These are phyloP conservation scores for Pseudotriccus pelzelni DNA, from an alignment of 2,797 vertebrate species.

Conservation along the genomic window DNA sequence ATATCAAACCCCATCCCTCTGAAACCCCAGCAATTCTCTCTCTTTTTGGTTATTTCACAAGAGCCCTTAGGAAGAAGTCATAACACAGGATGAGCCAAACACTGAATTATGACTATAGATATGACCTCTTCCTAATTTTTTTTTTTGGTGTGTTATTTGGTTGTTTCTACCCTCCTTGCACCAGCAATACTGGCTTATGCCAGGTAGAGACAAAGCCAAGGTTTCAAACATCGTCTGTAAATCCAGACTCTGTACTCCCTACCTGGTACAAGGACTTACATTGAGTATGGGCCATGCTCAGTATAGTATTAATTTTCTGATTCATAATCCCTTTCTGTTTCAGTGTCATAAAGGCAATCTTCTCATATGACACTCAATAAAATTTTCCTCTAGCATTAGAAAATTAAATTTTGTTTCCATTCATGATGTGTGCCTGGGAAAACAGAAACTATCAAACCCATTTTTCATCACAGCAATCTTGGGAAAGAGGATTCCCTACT, in stretches of 20 bases:
- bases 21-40: not conserved
- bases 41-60: not conserved
- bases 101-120: not conserved
- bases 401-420: not conserved
- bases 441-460: not conserved
- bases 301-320: not conserved
- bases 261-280: not conserved
- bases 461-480: not conserved
- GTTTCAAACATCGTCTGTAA: not conserved
- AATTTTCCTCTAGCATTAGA: not conserved
- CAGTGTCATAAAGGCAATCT: not conserved
- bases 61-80: not conserved
- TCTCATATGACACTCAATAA: not conserved
- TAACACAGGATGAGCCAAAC: not conserved
- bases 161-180: not conserved
- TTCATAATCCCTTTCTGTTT: not conserved
- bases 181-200: not conserved
- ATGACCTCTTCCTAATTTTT: not conserved
- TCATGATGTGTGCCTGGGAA: not conserved
- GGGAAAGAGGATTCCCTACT: not conserved
- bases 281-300: not conserved
- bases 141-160: rapidly evolving
- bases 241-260: not conserved
- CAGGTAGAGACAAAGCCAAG: not conserved
- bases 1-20: not conserved